phyloP scores from a whole-genome alignment of 2,797 vertebrate genomes.

The Synanceia verrucosa region DNA sequence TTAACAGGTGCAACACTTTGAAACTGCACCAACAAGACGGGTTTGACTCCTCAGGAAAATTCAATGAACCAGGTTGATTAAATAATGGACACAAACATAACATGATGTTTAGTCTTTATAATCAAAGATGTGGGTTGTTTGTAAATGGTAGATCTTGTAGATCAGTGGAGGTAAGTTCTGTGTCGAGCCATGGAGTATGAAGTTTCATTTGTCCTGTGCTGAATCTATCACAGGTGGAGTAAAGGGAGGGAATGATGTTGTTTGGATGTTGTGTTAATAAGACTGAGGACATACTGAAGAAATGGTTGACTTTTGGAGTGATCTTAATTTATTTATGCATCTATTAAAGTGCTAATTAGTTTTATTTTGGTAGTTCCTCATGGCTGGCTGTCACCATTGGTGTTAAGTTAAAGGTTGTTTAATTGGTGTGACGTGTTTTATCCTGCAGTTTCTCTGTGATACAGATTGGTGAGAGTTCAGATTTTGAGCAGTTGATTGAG shows the following conservation, averaged over 20 bases:
- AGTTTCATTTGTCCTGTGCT: background rate
- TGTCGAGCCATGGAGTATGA: background rate
- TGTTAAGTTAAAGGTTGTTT: background rate
- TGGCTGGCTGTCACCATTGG: background rate
- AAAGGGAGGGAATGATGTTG: background rate
- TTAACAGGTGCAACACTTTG: background rate
- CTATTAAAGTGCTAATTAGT: background rate
- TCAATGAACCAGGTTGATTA: background rate
- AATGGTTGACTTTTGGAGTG: background rate
- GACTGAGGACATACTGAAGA: background rate
- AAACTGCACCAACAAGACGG: background rate
- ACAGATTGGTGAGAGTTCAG: background rate
- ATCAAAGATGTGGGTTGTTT: too few species aligned
- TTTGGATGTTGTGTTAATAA: background rate
- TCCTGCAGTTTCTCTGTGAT: background rate
- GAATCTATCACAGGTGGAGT: background rate
- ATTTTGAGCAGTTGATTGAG: conserved; percentile 34
- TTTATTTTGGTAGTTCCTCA: background rate
- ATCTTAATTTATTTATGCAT: background rate
- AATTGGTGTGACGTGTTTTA: conserved; percentile 12
- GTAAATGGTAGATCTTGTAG: background rate
- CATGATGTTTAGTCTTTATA: too few species aligned
- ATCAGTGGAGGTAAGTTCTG: too few species aligned
- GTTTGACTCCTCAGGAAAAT: conserved; percentile 18
- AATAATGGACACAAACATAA: too few species aligned